phyloP scores from a whole-genome alignment of 2,888 invertebrate species.

The Chydorus sphaericus region DNA sequence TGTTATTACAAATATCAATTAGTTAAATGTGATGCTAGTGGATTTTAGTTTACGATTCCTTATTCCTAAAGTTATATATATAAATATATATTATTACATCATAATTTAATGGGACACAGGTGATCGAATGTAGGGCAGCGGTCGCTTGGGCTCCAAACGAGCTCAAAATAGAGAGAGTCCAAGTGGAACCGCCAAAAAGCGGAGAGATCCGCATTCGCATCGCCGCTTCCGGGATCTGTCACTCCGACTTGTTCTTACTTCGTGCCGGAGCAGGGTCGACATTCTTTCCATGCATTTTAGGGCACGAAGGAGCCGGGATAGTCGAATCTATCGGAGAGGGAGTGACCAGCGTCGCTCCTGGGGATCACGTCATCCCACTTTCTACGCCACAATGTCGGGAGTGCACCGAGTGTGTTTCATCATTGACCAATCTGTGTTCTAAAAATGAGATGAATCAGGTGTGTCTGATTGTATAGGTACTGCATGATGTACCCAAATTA shows the following conservation, averaged over 20 bases:
- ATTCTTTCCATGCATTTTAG: slow-evolving; percentile 84
- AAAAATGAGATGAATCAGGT: slow-evolving; percentile 37
- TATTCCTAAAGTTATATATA: no score
- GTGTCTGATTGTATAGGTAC: no score
- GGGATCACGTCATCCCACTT: slow-evolving; percentile 52
- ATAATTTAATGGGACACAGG: no score
- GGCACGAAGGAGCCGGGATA: slow-evolving; percentile 91
- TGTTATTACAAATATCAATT: no score
- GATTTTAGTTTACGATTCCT: no score
- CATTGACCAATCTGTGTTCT: slow-evolving; percentile 93
- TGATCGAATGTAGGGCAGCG: slow-evolving; percentile 83
- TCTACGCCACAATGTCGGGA: slow-evolving; percentile 93
- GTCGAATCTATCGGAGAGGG: slow-evolving; percentile 94
- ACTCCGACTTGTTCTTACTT: slow-evolving; percentile 82
- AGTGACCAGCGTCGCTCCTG: slow-evolving; percentile 68
- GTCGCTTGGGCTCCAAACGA: slow-evolving; percentile 91
- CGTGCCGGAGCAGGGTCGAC: slow-evolving; percentile 71
- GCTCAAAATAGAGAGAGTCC: slow-evolving; percentile 73
- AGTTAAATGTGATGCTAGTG: no score
- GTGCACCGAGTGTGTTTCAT: slow-evolving; percentile 89
- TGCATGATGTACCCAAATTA: no score
- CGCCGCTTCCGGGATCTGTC: slow-evolving; percentile 68
- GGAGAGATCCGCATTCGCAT: slow-evolving; percentile 72
- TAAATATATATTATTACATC: no score
- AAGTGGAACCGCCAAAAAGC: slow-evolving; percentile 84